phyloP scores from a whole-genome alignment of 2,888 invertebrate genomes.

The Leptinotarsa haldemani region DNA sequence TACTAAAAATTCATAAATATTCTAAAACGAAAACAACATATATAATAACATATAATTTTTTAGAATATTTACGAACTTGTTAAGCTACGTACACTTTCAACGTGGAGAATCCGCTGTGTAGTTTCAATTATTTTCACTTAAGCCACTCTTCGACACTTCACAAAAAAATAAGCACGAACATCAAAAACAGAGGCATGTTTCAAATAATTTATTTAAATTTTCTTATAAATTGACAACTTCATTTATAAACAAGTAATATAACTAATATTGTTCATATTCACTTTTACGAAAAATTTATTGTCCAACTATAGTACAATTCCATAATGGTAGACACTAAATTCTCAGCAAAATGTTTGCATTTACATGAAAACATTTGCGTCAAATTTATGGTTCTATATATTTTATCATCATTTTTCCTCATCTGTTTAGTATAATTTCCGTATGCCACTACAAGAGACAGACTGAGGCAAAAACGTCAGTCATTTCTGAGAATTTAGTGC shows the following conservation, averaged over 20 bases:
- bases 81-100: conserved; percentile 59
- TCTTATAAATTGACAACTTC: conserved; percentile 42
- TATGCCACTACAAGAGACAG: too few species aligned
- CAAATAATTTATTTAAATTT: conserved; percentile 46
- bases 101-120: conserved; percentile 49
- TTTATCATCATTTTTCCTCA: too few species aligned
- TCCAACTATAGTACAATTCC: conserved; percentile 41
- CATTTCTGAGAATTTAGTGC: too few species aligned
- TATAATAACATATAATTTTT: conserved; percentile 23
- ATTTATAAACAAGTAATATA: conserved; percentile 42
- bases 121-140: conserved; percentile 52
- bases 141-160: conserved; percentile 49
- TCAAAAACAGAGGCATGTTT: conserved; percentile 45
- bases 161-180: conserved; percentile 42
- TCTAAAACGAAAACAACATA: background rate
- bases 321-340: too few species aligned
- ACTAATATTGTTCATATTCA: conserved; percentile 33
- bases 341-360: too few species aligned
- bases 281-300: conserved; percentile 46
- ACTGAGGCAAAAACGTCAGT: too few species aligned
- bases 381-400: too few species aligned
- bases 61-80: conserved; percentile 30
- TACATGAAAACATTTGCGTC: too few species aligned
- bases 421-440: too few species aligned
- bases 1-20: conserved; percentile 32